Base-by-base conservation (phyloP, 2,113 vertebrate species). In the Pao palembangensis region DNA sequence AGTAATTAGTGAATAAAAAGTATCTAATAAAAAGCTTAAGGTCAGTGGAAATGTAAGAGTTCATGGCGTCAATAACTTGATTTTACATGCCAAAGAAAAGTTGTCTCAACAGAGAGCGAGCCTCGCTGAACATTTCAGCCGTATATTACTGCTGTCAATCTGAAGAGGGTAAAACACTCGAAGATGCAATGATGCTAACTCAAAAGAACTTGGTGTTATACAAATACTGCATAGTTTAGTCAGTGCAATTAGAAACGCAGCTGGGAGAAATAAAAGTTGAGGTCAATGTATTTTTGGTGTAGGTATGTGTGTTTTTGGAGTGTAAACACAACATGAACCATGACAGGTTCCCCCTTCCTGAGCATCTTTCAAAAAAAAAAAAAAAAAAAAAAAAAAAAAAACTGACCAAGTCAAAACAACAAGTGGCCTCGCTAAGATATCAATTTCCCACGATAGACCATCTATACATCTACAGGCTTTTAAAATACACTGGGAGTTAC, bases 291-390 rank as follows among this genome's bases (percentile, higher is more conserved):
- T 87, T 87, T 88, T 88, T 90, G 86, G 86, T 85, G 82, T 80
- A 76, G 61, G 76, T 77, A 78, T 84, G 76, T 80, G 64, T 83
- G 81, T 82, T 81, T 87, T 83, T 88, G 81, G 78, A 89, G 85
- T 84, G 82, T 88, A 89, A 91, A 91, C 77, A 85, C 88, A 86
- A 81, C 70, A 69, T 84, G 61, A 87, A 83, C 79, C 78, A 20
- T 51, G 57, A 71, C 61, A 53, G 75, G 74, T 67, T 79, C 69
- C 75, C 84, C 86, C 80, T 91, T 91, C 90, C 88, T 91, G 90
- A 92, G 91, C 81, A 74, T 87, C 61, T 86, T 73, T 79, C 56
- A 73, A 83, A 16, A 6, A 28, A 28, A 28, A 52, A 74, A 74
- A 54, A 85, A 80, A 46, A 50, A 61, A 6, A 28, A 28, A 4